Evolutionary conservation across 2,113 vertebrate genomes (phyloP).

Genomic region (Cynopterus brachyotis): DNA sequence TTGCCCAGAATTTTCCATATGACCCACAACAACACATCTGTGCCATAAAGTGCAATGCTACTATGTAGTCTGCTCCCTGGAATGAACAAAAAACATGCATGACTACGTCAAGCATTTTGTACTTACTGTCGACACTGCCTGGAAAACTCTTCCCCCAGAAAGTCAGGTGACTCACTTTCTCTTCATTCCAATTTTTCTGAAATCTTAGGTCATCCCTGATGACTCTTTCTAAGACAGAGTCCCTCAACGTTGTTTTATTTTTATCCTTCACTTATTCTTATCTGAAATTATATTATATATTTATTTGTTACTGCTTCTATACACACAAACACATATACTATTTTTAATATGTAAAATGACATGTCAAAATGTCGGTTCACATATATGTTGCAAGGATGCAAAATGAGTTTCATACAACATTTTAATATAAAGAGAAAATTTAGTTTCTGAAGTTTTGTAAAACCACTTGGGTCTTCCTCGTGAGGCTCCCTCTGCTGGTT

Average conservation of each 20-base stretch:
- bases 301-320: neutral
- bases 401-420: neutral
- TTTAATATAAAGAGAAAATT: slow-evolving; percentile 18
- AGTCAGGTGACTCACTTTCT: neutral
- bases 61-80: too few relatives aligned
- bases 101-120: neutral
- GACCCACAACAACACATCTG: neutral
- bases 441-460: neutral
- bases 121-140: neutral
- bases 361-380: neutral
- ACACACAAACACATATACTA: neutral
- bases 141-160: neutral
- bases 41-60: neutral
- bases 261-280: neutral
- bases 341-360: neutral
- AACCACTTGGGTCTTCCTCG: neutral
- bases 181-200: neutral
- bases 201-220: neutral
- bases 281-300: neutral
- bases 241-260: neutral
- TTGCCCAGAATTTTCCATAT: neutral
- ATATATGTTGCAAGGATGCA: neutral
- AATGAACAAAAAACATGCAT: neutral
- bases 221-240: neutral
- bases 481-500: neutral